Evolutionary conservation across 2,113 vertebrate species (phyloP).

Genomic region (Chrysochloris asiatica): DNA sequence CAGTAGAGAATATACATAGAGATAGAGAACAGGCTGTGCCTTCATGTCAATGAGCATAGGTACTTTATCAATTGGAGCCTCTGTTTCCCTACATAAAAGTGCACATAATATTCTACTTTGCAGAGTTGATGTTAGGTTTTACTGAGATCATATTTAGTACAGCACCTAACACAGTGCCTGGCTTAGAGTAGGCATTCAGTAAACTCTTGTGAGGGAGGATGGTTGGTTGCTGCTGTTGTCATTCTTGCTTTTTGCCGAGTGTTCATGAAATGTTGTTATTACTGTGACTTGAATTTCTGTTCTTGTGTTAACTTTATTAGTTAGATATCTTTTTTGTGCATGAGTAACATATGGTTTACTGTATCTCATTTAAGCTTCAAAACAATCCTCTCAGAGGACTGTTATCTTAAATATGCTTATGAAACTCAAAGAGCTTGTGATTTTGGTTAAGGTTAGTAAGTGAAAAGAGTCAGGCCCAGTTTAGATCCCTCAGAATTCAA

Average conservation of each 20-base stretch:
- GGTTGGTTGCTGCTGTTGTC: not conserved
- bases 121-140: conserved; percentile 23
- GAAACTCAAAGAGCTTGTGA: conserved; percentile 8
- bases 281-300: not conserved
- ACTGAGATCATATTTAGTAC: not conserved
- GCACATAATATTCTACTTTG: not conserved
- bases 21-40: conserved; percentile 18
- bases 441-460: no score
- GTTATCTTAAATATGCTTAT: not conserved
- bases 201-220: not conserved
- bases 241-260: not conserved
- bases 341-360: not conserved
- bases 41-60: not conserved
- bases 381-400: not conserved
- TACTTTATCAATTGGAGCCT: not conserved
- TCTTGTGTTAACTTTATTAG: not conserved
- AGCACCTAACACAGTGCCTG: not conserved
- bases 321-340: conserved; percentile 10
- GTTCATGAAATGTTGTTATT: not conserved
- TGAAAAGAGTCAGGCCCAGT: not conserved
- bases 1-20: no score
- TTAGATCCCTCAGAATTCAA: not conserved
- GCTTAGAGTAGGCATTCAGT: not conserved
- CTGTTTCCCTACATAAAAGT: not conserved
- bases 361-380: conserved; percentile 8